Conservation (phyloP, 2,888 invertebrate genomes). For the Caenorhabditis auriculariae region DNA sequence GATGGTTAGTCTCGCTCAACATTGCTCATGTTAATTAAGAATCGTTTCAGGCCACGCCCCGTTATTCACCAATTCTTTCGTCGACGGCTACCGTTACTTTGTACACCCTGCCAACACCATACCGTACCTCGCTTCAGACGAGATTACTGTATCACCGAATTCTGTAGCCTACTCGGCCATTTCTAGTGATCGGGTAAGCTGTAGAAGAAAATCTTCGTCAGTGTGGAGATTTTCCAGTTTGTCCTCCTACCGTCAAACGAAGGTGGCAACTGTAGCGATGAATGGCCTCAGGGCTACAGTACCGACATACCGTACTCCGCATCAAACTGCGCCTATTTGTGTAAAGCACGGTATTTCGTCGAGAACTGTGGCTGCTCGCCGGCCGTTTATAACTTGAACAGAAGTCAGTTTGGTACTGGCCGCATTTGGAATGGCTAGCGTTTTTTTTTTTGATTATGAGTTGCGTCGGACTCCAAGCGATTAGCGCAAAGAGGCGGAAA, state of each 20-base stretch:
- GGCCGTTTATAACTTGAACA: conserved; percentile 38
- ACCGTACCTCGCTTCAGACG: conserved; percentile 50
- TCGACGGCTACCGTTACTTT: conserved; percentile 56
- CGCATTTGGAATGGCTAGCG: not conserved
- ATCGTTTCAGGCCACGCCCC: conserved; percentile 12
- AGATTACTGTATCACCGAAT: conserved; percentile 56
- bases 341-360: conserved; percentile 31
- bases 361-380: conserved; percentile 39
- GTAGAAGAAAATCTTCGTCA: not conserved
- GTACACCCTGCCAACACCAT: conserved; percentile 45
- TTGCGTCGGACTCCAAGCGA: not conserved
- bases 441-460: not conserved
- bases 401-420: conserved; percentile 11
- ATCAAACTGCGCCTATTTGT: conserved; percentile 29
- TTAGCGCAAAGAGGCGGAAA: not conserved
- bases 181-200: conserved; percentile 35
- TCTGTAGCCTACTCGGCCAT: conserved; percentile 50
- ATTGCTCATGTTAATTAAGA: not conserved
- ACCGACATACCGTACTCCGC: conserved; percentile 29
- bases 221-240: conserved; percentile 26
- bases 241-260: conserved; percentile 24
- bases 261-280: conserved; percentile 42
- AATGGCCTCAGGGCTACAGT: conserved; percentile 24
- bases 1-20: conserved; percentile 3
- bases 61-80: conserved; percentile 49